Evolutionary conservation across 2,113 vertebrate genomes (phyloP), one percentile per base, ranked within the genome.

Genomic region (Carassius carassius): DNA sequence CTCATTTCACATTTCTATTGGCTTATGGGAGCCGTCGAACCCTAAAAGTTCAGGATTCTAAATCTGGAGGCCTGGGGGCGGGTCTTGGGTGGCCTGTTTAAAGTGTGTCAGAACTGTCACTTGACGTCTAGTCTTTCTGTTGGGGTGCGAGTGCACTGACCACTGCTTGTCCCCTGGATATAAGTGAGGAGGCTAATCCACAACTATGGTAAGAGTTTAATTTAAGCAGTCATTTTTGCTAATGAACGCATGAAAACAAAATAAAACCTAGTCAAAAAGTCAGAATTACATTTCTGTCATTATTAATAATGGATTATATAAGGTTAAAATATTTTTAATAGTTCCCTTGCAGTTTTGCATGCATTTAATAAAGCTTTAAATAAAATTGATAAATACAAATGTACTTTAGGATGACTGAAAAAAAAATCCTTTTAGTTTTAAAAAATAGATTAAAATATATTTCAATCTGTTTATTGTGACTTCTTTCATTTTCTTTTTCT

Each of bases 1-100:
- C 84, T 81, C 86, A 74, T 80, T 92, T 85, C 86, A 91, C 87
- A 89, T 87, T 92, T 87, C 90, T 91, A 94, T 94, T 94, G 93
- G 92, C 91, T 92, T 90, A 81, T 54, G 62, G 69, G 83, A 83
- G 79, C 85, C 82, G 84, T 86, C 90, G 91, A 94, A 92, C 95
- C 94, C 94, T 95, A 95, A 94, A 95, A 93, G 94, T 93, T 93
- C 91, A 95, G 82, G 91, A 91, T 92, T 93, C 95, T 95, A 95
- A 94, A 93, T 95, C 92, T 92, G 94, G 93, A 93, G 91, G 90
- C 88, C 92, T 89, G 90, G 92, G 94, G 95, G 94, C 89, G 94
- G 92, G 95, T 88, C 92, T 88, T 90, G 76, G 84, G 87, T 86
- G 83, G 41, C 80, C 90, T 2, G 92, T 94, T 95, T 95, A 94